Base-by-base conservation (phyloP, 2,113 vertebrate species). In the Notechis scutatus region DNA sequence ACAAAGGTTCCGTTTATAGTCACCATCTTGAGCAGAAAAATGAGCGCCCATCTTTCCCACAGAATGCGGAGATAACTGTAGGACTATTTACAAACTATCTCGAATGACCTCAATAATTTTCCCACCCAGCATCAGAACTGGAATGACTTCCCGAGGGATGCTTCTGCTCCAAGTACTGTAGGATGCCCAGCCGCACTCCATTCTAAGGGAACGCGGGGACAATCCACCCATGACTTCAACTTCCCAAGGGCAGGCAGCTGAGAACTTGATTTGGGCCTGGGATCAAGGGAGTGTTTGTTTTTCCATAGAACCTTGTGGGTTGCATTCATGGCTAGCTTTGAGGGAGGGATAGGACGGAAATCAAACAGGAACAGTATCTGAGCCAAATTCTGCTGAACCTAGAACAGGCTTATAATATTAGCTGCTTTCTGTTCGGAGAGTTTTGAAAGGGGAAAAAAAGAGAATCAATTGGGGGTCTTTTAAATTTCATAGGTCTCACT, bases 201-300 rank as follows among this genome's bases (percentile, higher is more conserved):
- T 95, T 97, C 93, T 93, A 95, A 39, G 92, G 1, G 94, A 1
- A 3, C 86, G 92, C 89, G 90, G 50, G 0, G 0, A 81, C 0
- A 1, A 92, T 94, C 90, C 94, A 94, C 90, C 90, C 87, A 91
- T 50, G 0, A 0, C 50, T 3, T 0, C 47, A 91, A 14, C 64
- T 92, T 94, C 95, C 94, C 94, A 0, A 0, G 93, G 90, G 95
- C 94, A 0, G 0, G 90, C 93, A 90, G 94, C 94, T 94, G 90
- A 95, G 93, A 55, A 85, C 93, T 93, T 89, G 56, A 61, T 89
- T 86, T 0, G 0, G 0, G 0, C n/a, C 21, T 1, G 0, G 88
- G 74, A 42, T 45, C 45, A 55, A 15, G 23, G 90, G 34, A 4
- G 0, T 91, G 20, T 87, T 4, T 0, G 3, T 90, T 50, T 92